Base-by-base conservation (phyloP, 2,888 invertebrate species). In the Apomyelois bistriatella region DNA sequence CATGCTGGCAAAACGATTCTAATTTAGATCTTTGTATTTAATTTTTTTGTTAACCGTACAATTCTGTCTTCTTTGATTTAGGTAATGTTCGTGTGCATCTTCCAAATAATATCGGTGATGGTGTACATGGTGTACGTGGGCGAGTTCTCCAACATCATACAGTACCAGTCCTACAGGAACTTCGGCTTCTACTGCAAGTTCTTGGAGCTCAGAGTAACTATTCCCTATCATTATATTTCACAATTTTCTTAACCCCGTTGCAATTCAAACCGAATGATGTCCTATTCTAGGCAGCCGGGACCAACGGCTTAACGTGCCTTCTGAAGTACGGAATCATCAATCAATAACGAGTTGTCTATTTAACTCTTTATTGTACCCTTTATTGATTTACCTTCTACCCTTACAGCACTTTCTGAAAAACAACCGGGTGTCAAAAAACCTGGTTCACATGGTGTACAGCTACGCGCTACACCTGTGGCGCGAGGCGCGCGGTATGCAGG, bases 81-180 rank as follows among this genome's bases (percentile, higher is more conserved):
- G 87, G 84, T 87, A 43, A 36, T 82, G 38, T 87, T 82, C 57
- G 82, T 82, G 17, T 70, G 70, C 8, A 53, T 75, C 0, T 67
- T 87, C 3, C 75, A 77, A 66, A 71, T 85, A n/a, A 48, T 82
- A 5, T 82, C 87, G 0, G 77, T 75, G 1, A 70, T 87, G 74
- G 55, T 82, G 53, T 82, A 70, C 68, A 80, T 87, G 78, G 65
- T 86, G 4, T 86, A 84, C 63, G 82, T 87, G 36, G 87, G 87
- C 1, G 86, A 87, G 62, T 78, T 87, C 60, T 84, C 87, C 50
- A 86, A 85, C 65, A 77, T 86, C 54, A 81, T 85, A 38, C 87
- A 87, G 65, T 82, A 78, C 59, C 74, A 74, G 48, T 83, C 83
- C 0, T 87, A 73, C 59, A 70, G 86, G 1, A 77, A 77, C 1